These are phyloP conservation scores for Rhinichthys osculus DNA, from an alignment of 2,797 vertebrate genomes.

Conservation along the genomic window DNA sequence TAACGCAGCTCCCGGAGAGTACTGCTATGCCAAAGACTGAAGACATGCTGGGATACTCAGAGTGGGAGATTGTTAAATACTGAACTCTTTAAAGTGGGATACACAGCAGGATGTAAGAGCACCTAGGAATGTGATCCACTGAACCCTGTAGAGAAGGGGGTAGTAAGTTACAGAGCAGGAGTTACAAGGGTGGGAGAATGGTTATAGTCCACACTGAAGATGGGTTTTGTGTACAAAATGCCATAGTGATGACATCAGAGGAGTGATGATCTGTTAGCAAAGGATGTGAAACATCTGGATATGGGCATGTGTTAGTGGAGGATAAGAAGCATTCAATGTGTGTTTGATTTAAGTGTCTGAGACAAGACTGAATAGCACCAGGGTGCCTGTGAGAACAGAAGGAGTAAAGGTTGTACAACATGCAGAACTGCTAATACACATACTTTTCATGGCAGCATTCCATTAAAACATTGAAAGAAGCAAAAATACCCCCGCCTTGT, in stretches of 20 bases:
- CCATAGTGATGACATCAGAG: constrained; percentile 19
- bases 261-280: neutral
- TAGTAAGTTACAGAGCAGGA: constrained; percentile 8
- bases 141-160: constrained; percentile 10
- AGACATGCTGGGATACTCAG: constrained; percentile 23
- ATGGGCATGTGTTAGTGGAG: constrained; percentile 11
- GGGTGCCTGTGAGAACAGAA: constrained; percentile 13
- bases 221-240: constrained; percentile 27
- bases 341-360: constrained; percentile 39
- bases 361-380: constrained; percentile 12
- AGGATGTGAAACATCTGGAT: constrained; percentile 37
- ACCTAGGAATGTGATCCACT: constrained; percentile 26
- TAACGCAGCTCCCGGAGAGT: constrained; percentile 13
- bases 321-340: constrained; percentile 18
- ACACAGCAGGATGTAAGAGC: constrained; percentile 25
- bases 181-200: neutral
- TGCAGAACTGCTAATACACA: constrained; percentile 11
- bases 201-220: neutral
- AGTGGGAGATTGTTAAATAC: constrained; percentile 3
- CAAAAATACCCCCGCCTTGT: neutral
- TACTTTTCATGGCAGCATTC: constrained; percentile 19
- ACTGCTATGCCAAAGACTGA: constrained; percentile 25
- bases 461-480: neutral
- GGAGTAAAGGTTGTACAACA: constrained; percentile 26
- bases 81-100: constrained; percentile 9